phyloP scores from a whole-genome alignment of 2,888 invertebrate species.

The Smittia sp. region DNA sequence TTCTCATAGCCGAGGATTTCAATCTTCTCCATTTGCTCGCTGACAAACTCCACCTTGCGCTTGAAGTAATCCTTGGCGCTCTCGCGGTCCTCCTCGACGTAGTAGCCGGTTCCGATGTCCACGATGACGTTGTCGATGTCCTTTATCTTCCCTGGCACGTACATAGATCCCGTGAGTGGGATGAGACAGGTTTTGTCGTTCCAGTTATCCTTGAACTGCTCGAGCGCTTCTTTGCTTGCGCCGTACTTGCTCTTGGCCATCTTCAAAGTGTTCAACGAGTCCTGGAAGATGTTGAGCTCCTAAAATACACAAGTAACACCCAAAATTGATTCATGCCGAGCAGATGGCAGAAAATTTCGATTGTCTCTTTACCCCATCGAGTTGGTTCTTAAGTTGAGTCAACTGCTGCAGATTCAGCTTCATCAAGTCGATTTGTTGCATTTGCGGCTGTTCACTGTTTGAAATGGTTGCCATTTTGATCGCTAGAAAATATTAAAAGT shows the following conservation, averaged over 20 bases:
- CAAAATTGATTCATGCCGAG: slow-evolving; percentile 10
- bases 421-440: slow-evolving; percentile 77
- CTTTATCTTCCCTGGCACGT: slow-evolving; percentile 85
- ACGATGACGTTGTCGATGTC: slow-evolving; percentile 86
- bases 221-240: slow-evolving; percentile 80
- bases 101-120: slow-evolving; percentile 97
- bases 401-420: slow-evolving; percentile 78
- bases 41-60: slow-evolving; percentile 84
- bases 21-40: slow-evolving; percentile 93
- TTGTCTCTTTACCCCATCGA: slow-evolving; percentile 70
- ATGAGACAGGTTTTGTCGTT: slow-evolving; percentile 85
- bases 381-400: slow-evolving; percentile 78
- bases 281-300: slow-evolving; percentile 86
- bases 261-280: slow-evolving; percentile 84
- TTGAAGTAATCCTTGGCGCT: slow-evolving; percentile 90
- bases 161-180: slow-evolving; percentile 95
- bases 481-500: no score
- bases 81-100: slow-evolving; percentile 82
- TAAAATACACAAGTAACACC: slow-evolving; percentile 48
- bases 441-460: slow-evolving; percentile 61
- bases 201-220: slow-evolving; percentile 71
- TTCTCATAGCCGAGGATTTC: slow-evolving; percentile 81
- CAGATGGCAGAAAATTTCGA: no score
- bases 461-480: slow-evolving; percentile 53
- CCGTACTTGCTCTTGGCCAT: slow-evolving; percentile 87